Base-by-base conservation (phyloP, 2,113 vertebrate genomes). In the Perccottus glenii region DNA sequence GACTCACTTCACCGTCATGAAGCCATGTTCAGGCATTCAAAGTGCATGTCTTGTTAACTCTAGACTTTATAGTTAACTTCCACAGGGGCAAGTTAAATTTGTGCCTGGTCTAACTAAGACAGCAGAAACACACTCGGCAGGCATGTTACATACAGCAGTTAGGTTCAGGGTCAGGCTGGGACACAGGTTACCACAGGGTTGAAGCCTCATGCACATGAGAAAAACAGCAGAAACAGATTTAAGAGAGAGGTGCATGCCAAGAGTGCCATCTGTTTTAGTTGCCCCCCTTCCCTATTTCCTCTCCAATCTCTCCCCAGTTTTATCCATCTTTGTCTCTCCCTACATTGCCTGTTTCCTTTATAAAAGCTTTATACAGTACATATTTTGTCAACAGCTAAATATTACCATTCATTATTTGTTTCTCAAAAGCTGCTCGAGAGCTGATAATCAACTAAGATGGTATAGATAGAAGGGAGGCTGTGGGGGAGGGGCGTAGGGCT, bases 191-290 rank as follows among this genome's bases (percentile, higher is more conserved):
- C 83, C 81, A 80, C 85, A 82, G 87, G 88, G 89, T 90, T 91
- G 85, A 90, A 89, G 81, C 85, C 86, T 86, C 75, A 11, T 81
- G 81, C 86, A 89, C 88, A 88, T 85, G 85, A 87, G 88, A 87
- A 87, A 91, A 90, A 90, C 88, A 90, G 84, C 87, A 89, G 87
- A 89, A 89, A 91, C 88, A 90, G 88, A 90, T 91, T 89, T 90
- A 89, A 87, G 88, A 85, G 86, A 78, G 87, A 75, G 56, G 62
- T 72, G 82, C 66, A 87, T 90, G 90, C 90, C 90, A 91, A 90
- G 80, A 89, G 85, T 84, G 82, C 90, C 90, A 90, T 91, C 90
- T 91, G 89, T 85, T 89, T 87, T 81, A 77, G 75, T 78, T 75
- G 32, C 77, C 82, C 80, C 71, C 67, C 61, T 57, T 49, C 58